These are phyloP conservation scores for Carabus problematicus DNA, from an alignment of 2,888 invertebrate species.

Conservation along the genomic window DNA sequence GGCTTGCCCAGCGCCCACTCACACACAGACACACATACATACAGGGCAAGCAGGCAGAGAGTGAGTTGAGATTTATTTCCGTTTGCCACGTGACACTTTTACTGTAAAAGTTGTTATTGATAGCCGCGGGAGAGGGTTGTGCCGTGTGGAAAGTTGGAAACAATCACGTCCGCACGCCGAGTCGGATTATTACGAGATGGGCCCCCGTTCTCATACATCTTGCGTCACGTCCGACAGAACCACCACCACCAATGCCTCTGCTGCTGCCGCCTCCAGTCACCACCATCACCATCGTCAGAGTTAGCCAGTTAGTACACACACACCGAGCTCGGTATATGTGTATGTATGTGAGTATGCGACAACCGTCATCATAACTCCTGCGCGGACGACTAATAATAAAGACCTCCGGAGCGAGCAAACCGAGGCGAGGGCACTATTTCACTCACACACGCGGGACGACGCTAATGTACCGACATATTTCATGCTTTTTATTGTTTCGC, in stretches of 20 bases:
- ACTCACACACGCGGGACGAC: conserved; percentile 50
- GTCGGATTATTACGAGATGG: conserved; percentile 19
- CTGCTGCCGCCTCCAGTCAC: background rate
- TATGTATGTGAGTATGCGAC: conserved; percentile 1
- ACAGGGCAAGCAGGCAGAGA: too few relatives aligned
- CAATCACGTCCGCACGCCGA: conserved; percentile 51
- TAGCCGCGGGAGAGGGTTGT: conserved; percentile 46
- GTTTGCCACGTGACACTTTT: conserved; percentile 52
- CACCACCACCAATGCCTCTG: conserved; percentile 38
- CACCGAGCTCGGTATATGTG: too few relatives aligned
- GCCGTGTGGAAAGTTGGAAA: conserved; percentile 47
- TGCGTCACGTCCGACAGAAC: conserved; percentile 38
- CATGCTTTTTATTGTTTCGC: conserved; percentile 58
- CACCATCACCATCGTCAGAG: too few relatives aligned
- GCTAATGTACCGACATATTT: conserved; percentile 58
- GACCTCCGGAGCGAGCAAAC: conserved; percentile 42
- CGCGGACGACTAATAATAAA: conserved; percentile 46
- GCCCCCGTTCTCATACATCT: conserved; percentile 28
- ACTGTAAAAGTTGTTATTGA: conserved; percentile 56
- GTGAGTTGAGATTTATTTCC: conserved; percentile 33
- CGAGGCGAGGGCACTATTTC: conserved; percentile 32
- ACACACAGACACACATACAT: conserved; percentile 9
- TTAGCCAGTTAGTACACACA: too few relatives aligned
- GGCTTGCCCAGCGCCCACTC: background rate
- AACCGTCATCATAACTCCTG: conserved; percentile 51